Base-by-base conservation (phyloP, 23 tunicate species). In the Aplidium turbinatum region DNA sequence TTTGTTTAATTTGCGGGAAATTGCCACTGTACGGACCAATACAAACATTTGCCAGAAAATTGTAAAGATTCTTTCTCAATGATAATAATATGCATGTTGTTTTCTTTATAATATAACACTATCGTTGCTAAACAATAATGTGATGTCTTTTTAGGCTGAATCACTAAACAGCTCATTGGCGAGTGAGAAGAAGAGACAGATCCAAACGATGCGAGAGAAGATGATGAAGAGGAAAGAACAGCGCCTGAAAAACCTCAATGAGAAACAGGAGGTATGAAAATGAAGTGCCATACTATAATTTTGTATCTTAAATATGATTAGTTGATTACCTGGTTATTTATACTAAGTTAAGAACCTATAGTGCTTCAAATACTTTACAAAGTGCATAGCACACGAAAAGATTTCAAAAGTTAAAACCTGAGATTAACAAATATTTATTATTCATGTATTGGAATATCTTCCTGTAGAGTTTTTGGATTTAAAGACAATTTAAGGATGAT, bases 121-220 rank as follows among this genome's bases (percentile, higher is more conserved):
- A n/a, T n/a, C n/a, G n/a, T n/a, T n/a, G n/a, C n/a, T n/a, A n/a
- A 47, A 18, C 33, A 22, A 46, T 70, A n/a, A n/a, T n/a, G n/a
- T n/a, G n/a, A n/a, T n/a, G n/a, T n/a, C n/a, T n/a, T 31, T 82
- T 9, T 34, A 88, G 96, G 96, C 96, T 32, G 96, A 88, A 50
- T 73, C 87, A 3, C 47, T 88, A 58, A 88, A 88, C 73, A 81
- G 57, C 25, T 88, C 96, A 3, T 69, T 88, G 40, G 70, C 79
- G 25, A 65, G 70, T 31, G 87, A 88, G 54, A 81, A 81, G 78
- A 81, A 89, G 38, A 69, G 96, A 46, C 96, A 89, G 57, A 48
- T 89, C 36, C 76, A 77, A 34, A 77, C 79, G 9, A 60, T 89
- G 81, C 72, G 70, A 58, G 83, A 75, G 46, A 81, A 77, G 30